These are phyloP conservation scores for Syngnathus rostellatus DNA, from an alignment of 2,797 vertebrate species.

Conservation along the genomic window DNA sequence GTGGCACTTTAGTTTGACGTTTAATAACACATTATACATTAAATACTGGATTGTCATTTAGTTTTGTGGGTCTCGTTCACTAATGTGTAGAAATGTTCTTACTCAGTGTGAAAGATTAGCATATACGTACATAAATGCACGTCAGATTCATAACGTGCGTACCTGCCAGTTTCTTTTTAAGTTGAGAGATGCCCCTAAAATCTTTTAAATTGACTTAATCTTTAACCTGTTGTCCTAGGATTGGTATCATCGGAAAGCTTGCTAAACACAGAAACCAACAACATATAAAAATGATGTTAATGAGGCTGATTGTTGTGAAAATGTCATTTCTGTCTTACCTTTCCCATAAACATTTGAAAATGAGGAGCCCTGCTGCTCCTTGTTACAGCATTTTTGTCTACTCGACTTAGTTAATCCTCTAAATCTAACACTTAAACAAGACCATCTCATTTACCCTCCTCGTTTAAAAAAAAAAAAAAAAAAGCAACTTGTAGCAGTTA, in stretches of 20 bases:
- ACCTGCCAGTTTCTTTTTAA: no score
- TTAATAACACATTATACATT: not conserved
- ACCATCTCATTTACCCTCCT: not conserved
- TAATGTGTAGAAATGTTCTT: no score
- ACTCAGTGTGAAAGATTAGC: no score
- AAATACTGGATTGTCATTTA: not conserved
- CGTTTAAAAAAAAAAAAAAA: no score
- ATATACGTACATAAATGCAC: no score
- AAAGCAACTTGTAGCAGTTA: no score
- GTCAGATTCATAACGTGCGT: no score
- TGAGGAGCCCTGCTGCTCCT: not conserved
- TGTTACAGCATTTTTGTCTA: not conserved
- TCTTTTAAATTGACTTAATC: no score
- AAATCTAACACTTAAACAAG: not conserved
- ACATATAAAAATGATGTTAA: not conserved
- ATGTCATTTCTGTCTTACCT: not conserved
- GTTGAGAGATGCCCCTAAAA: no score
- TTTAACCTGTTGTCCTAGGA: no score
- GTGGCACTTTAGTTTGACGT: not conserved
- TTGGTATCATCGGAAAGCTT: no score
- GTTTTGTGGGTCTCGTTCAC: not conserved
- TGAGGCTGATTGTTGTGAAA: not conserved
- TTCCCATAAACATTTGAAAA: not conserved
- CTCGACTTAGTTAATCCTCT: not conserved
- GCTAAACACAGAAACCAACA: no score